Evolutionary conservation across 2,888 invertebrate species (phyloP).

Genomic region (Cancer borealis): DNA sequence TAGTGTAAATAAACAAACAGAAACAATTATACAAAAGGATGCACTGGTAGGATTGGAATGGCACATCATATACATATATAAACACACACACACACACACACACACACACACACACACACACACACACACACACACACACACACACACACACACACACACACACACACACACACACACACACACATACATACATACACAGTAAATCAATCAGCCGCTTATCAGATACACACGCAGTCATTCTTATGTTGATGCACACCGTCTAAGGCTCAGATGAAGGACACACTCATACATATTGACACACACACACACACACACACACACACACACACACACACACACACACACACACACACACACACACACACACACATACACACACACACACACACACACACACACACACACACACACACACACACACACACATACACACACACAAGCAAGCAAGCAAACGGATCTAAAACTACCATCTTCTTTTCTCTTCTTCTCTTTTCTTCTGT

Average conservation of each 20-base stretch:
- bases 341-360: no score
- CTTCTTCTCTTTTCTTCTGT: no score
- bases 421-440: no score
- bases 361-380: not conserved
- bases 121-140: not conserved
- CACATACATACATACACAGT: not conserved
- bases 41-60: not conserved
- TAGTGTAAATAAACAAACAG: not conserved
- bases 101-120: no score
- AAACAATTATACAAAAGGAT: conserved; percentile 6
- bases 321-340: not conserved
- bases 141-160: not conserved
- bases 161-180: not conserved
- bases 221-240: not conserved
- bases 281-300: not conserved
- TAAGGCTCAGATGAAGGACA: not conserved
- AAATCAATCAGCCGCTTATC: not conserved
- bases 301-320: conserved; percentile 1
- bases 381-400: not conserved
- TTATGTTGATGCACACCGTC: not conserved
- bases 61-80: no score
- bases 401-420: not conserved
- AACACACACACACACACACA: no score
- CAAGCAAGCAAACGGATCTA: no score
- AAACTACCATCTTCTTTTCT: no score